Conservation (phyloP, 2,888 invertebrate species). For the Bruchidius siliquastri region DNA sequence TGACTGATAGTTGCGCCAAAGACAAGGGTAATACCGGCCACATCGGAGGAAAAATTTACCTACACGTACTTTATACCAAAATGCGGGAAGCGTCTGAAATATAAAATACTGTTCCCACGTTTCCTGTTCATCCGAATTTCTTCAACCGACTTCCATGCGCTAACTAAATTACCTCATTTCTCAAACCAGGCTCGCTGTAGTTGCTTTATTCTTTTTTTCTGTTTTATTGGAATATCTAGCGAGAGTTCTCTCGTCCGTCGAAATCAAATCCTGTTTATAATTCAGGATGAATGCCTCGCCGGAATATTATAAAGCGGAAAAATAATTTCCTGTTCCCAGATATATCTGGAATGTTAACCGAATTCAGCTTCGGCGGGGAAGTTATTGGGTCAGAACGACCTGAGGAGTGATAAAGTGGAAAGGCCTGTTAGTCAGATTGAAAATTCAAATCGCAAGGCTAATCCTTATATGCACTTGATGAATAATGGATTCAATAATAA, state of each 20-base stretch:
- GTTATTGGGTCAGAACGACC: neutral
- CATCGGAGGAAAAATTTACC: no score
- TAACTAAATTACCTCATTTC: neutral
- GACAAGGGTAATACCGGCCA: no score
- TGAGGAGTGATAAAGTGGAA: neutral
- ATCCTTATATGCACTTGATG: neutral
- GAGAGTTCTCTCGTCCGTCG: conserved; percentile 6
- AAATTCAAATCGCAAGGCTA: neutral
- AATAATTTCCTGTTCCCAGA: conserved; percentile 37
- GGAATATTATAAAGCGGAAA: conserved; percentile 40
- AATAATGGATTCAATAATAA: neutral
- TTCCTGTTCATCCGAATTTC: neutral
- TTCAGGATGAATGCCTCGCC: conserved; percentile 32
- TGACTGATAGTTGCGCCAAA: no score
- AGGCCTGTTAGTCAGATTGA: neutral
- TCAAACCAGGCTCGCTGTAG: neutral
- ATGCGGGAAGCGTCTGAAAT: neutral
- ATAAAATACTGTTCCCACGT: neutral
- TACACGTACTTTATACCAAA: no score
- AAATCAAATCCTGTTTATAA: conserved; percentile 35
- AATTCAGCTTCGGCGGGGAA: neutral
- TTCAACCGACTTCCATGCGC: neutral
- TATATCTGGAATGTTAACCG: neutral
- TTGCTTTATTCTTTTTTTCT: neutral
- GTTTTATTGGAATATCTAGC: neutral